Evolutionary conservation across 92 coral and sea anemone genomes (phyloP).

Genomic region (Plumapathes pennacea): DNA sequence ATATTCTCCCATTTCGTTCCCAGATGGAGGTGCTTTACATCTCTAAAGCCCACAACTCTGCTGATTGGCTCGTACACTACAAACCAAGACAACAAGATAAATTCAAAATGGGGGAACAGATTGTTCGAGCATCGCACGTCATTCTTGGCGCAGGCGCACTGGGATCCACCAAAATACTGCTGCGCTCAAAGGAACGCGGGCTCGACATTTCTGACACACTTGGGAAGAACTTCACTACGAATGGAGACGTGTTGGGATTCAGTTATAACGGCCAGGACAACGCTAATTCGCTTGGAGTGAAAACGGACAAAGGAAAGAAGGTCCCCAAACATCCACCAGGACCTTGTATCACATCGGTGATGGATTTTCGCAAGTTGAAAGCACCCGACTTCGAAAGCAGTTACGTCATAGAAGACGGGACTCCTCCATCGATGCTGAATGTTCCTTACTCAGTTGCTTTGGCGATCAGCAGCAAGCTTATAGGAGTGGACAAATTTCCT

Average conservation of each 20-base stretch:
- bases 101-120: constrained; percentile 19
- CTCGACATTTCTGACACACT: constrained; percentile 27
- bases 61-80: constrained; percentile 30
- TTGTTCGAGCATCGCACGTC: constrained; percentile 15
- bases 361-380: constrained; percentile 38
- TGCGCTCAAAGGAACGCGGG: constrained; percentile 32
- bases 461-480: constrained; percentile 27
- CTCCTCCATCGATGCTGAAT: constrained; percentile 27
- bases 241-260: constrained; percentile 57
- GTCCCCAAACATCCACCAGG: too few species aligned
- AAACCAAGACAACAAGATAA: constrained; percentile 5
- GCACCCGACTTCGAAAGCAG: constrained; percentile 10
- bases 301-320: constrained; percentile 2
- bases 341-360: constrained; percentile 51
- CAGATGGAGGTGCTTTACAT: constrained; percentile 32
- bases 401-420: constrained; percentile 56
- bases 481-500: constrained; percentile 14
- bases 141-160: constrained; percentile 40
- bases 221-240: constrained; percentile 54
- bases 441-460: constrained; percentile 28
- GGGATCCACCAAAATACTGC: constrained; percentile 30
- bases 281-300: constrained; percentile 38
- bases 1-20: neutral
- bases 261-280: constrained; percentile 45
- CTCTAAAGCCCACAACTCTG: constrained; percentile 10